These are phyloP conservation scores for Harpalus rubripes DNA, from an alignment of 2,888 invertebrate species.

Conservation along the genomic window DNA sequence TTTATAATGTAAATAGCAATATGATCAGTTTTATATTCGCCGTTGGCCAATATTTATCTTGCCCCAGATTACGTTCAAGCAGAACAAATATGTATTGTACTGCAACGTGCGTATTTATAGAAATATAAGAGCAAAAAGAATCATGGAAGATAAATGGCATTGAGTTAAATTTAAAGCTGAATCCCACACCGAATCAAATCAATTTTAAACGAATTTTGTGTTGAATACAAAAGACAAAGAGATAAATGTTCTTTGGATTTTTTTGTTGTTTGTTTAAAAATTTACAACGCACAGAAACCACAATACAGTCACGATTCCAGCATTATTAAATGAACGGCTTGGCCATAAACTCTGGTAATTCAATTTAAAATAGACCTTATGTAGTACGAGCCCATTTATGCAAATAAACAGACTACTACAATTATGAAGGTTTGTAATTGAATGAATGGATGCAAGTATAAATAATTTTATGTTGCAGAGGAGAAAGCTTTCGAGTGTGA, in stretches of 20 bases:
- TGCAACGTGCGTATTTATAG: slow-evolving; percentile 7
- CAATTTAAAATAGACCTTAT: too few species aligned
- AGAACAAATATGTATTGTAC: slow-evolving; percentile 38
- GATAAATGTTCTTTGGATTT: not conserved
- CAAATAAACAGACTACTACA: too few species aligned
- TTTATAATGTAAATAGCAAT: not conserved
- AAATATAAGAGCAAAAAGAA: slow-evolving; percentile 19
- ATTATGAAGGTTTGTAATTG: too few species aligned
- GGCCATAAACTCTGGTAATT: too few species aligned
- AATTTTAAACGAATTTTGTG: slow-evolving; percentile 37
- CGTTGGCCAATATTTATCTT: slow-evolving; percentile 16
- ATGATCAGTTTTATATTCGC: slow-evolving; percentile 19
- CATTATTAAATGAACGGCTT: not conserved
- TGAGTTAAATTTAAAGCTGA: slow-evolving; percentile 34
- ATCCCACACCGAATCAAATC: slow-evolving; percentile 28
- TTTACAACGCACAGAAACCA: not conserved
- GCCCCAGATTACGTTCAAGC: slow-evolving; percentile 15
- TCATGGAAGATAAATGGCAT: slow-evolving; percentile 22
- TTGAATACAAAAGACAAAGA: slow-evolving; percentile 24
- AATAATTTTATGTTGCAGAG: too few species aligned
- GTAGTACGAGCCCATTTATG: too few species aligned
- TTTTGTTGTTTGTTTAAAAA: slow-evolving; percentile 6
- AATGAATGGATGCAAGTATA: too few species aligned
- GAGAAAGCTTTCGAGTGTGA: too few species aligned
- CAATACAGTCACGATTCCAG: not conserved